Base-by-base conservation (phyloP, 2,797 vertebrate genomes). In the Bradypus variegatus region DNA sequence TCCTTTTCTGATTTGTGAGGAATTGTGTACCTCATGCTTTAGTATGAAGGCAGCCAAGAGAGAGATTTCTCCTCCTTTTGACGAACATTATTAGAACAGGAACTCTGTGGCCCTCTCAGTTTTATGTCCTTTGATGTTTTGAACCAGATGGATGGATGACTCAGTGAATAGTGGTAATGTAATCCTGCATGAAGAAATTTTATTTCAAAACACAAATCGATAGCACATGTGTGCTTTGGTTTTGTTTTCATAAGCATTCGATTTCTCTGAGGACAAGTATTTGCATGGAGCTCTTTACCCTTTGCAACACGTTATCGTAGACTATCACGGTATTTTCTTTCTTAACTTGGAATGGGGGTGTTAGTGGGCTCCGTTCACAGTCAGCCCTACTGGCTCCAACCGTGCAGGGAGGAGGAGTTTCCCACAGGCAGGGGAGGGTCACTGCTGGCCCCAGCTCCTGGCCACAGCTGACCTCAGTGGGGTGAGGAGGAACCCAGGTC, bases 241-340 rank as follows among this genome's bases (percentile, higher is more conserved):
- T 45, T 38, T 69, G 31, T 19, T 62, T 41, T 48, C 53, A 1
- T 3, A 15, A 15, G 7, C 64, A n/a, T 2, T 8, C 9, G 5
- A 3, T 18, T n/a, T 88, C 41, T 50, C 58, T 12, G n/a, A 19
- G 23, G 70, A 76, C 65, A 38, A 18, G 18, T 0, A 12, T 60
- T 23, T 8, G 1, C 25, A 2, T 1, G 48, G 13, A 36, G 45
- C n/a, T 23, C 31, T 38, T 16, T 21, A 2, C 29, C 58, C 76
- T 18, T 8, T 5, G 23, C n/a, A 5, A 5, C 1, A 2, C 2
- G 9, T 23, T 29, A 19, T 3, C 12, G 33, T 2, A 3, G 8
- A 3, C 21, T 8, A 0, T 7, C 31, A 0, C 6, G 2, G 0
- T 15, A 3, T 2, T 6, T 21, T 18, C 41, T 38, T 48, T n/a